Base-by-base conservation (phyloP, 2,888 invertebrate genomes). In the Tuberolachnus salignus region DNA sequence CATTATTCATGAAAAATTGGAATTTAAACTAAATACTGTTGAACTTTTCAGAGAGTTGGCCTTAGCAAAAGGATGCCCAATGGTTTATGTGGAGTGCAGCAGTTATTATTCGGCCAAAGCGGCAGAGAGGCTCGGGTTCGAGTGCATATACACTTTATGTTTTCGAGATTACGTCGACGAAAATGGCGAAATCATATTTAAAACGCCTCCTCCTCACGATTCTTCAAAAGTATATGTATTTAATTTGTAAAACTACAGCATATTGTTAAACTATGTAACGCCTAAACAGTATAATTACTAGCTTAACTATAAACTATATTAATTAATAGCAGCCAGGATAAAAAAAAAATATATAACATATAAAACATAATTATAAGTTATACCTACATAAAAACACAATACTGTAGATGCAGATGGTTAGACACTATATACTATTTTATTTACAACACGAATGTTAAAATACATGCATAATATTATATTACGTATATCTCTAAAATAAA, bases 91-190 rank as follows among this genome's bases (percentile, higher is more conserved):
- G 59, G 90, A 93, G 83, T 93, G 93, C 81, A 90, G 92, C 8
- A 94, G 93, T 83, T 89, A 90, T 81, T 94, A 89, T 85, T 92
- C 93, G 1, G 92, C 92, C 0, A 89, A 89, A 84, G 90, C 92
- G 0, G 90, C 92, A 71, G 89, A 90, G 81, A 89, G 90, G 83
- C 86, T 91, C 34, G 92, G 92, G 59, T 93, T 92, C 85, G 88
- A 90, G 53, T 89, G 89, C 84, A 88, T 91, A 71, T 92, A 90
- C 85, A 86, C 87, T 55, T 86, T 91, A 19, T 87, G 88, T 6
- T 94, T 92, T 84, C 91, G 93, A 71, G 91, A 92, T 83, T 84
- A 85, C 82, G 85, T 86, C 64, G 87, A 89, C 73, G 87, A 91
- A 71, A 90, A 90, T 16, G 86, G 87, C 19, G 88, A 89, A 66